phyloP scores from a whole-genome alignment of 2,113 vertebrate species.

The Spilogale gracilis region DNA sequence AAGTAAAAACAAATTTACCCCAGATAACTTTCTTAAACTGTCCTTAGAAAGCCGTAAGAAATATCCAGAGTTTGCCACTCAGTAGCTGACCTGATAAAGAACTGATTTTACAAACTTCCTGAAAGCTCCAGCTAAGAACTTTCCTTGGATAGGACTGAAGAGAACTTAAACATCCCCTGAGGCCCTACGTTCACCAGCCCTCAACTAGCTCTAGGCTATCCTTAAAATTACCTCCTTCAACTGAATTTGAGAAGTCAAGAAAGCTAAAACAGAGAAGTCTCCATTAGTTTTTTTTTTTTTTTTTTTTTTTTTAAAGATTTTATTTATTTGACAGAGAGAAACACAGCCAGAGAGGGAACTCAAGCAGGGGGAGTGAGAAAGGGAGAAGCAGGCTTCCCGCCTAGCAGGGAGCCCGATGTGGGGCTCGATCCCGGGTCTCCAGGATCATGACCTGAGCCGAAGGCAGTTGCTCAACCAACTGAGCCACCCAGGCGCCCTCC shows the following conservation, averaged over 20 bases:
- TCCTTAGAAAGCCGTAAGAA: slow-evolving; percentile 32
- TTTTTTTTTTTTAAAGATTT: no score
- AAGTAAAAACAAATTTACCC: slow-evolving; percentile 30
- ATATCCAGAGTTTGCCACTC: slow-evolving; percentile 4
- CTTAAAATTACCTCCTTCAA: slow-evolving; percentile 46
- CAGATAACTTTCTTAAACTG: background rate
- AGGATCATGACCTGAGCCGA: no score
- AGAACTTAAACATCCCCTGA: background rate
- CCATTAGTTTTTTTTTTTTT: background rate
- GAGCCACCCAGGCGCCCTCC: no score
- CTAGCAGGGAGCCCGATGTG: no score
- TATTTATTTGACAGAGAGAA: no score
- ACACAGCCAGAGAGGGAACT: no score
- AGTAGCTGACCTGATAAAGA: background rate
- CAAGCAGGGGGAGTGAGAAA: no score
- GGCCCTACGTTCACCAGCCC: slow-evolving; percentile 15
- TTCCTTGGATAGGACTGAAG: background rate
- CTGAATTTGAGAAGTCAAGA: slow-evolving; percentile 31
- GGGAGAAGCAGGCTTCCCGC: no score
- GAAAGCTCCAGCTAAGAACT: background rate
- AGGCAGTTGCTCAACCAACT: no score
- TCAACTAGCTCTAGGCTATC: background rate
- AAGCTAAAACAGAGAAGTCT: slow-evolving; percentile 24
- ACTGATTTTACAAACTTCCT: background rate
- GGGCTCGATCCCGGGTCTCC: no score